A percentile compares a stretch with the other conserved stretches of the same genome.
These are phyloP conservation scores for Pinctada fucata DNA, from an alignment of 2,888 invertebrate genomes.

Conservation along the genomic window DNA sequence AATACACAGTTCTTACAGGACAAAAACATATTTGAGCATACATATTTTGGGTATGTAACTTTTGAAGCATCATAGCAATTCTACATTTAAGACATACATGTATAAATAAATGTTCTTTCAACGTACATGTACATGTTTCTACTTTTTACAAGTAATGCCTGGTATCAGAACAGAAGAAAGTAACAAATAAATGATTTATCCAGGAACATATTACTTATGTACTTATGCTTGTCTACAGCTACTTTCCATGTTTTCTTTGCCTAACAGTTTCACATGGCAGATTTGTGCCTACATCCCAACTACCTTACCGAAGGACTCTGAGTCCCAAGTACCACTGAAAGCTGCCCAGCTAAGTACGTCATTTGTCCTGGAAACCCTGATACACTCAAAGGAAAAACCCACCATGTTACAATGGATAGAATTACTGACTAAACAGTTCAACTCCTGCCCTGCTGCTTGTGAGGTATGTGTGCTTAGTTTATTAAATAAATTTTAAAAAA, in stretches of 20 bases:
- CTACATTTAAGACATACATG: no score
- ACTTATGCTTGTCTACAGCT: no score
- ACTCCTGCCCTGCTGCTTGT: conserved; percentile 84
- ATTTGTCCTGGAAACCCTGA: conserved; percentile 96
- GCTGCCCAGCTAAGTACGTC: conserved; percentile 89
- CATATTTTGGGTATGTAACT: conserved; percentile 88
- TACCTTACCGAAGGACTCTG: conserved; percentile 84
- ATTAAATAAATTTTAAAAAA: neutral
- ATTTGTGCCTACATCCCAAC: conserved; percentile 95
- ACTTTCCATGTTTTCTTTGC: no score
- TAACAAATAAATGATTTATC: neutral
- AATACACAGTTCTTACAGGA: conserved; percentile 96
- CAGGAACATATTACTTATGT: no score
- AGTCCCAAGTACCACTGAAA: conserved; percentile 85
- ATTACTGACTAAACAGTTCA: conserved; percentile 94
- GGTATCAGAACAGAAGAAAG: neutral
- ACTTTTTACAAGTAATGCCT: neutral
- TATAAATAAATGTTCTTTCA: no score
- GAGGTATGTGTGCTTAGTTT: conserved; percentile 67
- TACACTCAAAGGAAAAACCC: conserved; percentile 98
- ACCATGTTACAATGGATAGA: conserved; percentile 99
- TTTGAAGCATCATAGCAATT: no score
- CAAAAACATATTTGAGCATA: conserved; percentile 96
- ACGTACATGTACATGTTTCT: neutral
- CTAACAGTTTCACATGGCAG: conserved; percentile 94